Conservation (phyloP, 2,888 invertebrate species). For the Azorinus chamasolen region DNA sequence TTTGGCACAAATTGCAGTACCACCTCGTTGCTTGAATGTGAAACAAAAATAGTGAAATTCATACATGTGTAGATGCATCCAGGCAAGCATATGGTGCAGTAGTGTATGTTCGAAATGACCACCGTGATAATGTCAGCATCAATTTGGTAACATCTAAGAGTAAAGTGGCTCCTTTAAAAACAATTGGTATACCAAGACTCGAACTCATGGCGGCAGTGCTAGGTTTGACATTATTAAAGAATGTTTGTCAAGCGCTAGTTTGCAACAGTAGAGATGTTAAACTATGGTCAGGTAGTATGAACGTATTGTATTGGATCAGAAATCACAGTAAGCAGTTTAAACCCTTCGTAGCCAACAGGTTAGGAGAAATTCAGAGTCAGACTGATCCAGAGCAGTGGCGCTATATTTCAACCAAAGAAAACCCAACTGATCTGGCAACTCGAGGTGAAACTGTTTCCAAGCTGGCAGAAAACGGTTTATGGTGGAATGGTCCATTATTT, state of each 20-base stretch:
- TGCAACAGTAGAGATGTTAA: slow-evolving; percentile 3
- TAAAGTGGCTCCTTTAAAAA: slow-evolving; percentile 22
- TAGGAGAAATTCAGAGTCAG: slow-evolving; percentile 55
- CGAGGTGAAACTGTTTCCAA: too few relatives aligned
- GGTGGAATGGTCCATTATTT: too few relatives aligned
- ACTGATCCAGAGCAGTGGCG: slow-evolving; percentile 45
- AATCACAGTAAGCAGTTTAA: slow-evolving; percentile 26
- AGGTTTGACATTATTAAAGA: slow-evolving; percentile 11
- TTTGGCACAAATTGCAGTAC: slow-evolving; percentile 54
- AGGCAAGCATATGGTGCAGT: slow-evolving; percentile 36
- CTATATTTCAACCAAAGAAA: too few relatives aligned
- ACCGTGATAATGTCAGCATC: neutral
- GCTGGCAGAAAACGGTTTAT: too few relatives aligned
- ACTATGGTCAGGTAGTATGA: slow-evolving; percentile 32
- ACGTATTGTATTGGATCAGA: slow-evolving; percentile 7
- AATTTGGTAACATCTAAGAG: slow-evolving; percentile 26
- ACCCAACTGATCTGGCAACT: too few relatives aligned
- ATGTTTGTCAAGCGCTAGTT: slow-evolving; percentile 22
- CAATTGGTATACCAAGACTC: slow-evolving; percentile 24
- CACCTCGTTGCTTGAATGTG: slow-evolving; percentile 35
- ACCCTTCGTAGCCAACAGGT: slow-evolving; percentile 62
- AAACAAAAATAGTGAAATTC: slow-evolving; percentile 6
- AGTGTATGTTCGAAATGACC: slow-evolving; percentile 21
- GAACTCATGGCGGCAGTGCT: slow-evolving; percentile 24
- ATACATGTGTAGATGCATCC: slow-evolving; percentile 54